Percentiles rank a stretch among this genome's conserved stretches.
These are phyloP conservation scores for Acanthurus lineatus DNA, from an alignment of 2,797 vertebrate species.

Conservation along the genomic window DNA sequence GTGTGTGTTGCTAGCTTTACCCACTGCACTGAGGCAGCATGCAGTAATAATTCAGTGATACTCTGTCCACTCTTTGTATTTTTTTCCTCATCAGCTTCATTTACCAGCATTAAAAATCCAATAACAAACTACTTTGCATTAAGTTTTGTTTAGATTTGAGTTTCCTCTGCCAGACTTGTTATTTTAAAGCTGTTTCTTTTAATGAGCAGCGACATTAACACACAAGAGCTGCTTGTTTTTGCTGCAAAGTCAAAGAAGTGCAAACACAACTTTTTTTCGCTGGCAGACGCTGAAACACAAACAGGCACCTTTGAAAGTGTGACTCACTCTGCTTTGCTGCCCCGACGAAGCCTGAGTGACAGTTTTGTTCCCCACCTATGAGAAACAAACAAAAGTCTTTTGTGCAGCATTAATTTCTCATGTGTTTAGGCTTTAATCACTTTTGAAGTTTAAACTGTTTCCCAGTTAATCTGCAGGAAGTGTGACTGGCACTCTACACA, in stretches of 20 bases:
- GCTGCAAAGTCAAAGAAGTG: slow-evolving; percentile 16
- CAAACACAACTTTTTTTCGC: slow-evolving; percentile 2
- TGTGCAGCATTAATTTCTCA: background rate
- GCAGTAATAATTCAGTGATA: too few species aligned
- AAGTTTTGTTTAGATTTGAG: too few species aligned
- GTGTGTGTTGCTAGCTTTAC: too few species aligned
- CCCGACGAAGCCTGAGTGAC: background rate
- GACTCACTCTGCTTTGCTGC: slow-evolving; percentile 23
- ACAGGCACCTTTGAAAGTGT: background rate
- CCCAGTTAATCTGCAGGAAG: background rate
- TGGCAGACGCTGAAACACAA: background rate
- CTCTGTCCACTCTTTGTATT: too few species aligned
- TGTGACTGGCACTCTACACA: background rate
- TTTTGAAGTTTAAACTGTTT: background rate
- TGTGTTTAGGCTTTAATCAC: background rate
- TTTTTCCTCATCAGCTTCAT: too few species aligned
- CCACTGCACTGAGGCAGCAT: too few species aligned
- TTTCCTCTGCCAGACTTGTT: background rate
- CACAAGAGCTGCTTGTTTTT: background rate
- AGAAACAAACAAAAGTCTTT: background rate
- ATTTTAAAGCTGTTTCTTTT: background rate
- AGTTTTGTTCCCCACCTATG: background rate
- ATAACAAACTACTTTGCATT: too few species aligned
- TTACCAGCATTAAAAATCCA: too few species aligned
- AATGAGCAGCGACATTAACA: too few species aligned